Conservation (phyloP, 2,113 vertebrate species). For the Callithrix jacchus region DNA sequence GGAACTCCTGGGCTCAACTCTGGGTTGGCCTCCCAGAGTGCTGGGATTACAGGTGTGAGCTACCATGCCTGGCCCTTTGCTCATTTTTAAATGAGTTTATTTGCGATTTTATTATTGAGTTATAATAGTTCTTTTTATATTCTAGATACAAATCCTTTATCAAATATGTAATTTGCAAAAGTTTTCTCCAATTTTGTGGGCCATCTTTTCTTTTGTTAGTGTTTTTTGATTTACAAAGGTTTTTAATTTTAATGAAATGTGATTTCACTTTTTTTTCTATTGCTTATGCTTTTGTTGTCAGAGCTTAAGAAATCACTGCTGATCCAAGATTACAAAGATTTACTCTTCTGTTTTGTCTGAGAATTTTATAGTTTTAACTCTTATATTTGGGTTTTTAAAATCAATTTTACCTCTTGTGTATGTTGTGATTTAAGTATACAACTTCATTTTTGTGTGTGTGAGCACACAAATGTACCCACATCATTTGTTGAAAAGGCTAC, state of each 20-base stretch:
- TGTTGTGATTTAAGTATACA: not conserved
- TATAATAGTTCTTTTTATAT: not conserved
- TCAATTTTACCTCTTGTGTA: not conserved
- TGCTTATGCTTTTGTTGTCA: not conserved
- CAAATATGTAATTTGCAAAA: not conserved
- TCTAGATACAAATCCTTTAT: not conserved
- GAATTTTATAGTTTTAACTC: not conserved
- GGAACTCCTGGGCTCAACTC: too few relatives aligned
- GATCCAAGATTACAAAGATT: not conserved
- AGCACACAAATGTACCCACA: not conserved
- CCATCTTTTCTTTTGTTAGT: not conserved
- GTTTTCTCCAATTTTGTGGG: not conserved
- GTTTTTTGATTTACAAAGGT: not conserved
- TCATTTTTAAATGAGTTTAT: not conserved
- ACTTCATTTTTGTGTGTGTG: not conserved
- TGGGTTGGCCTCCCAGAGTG: too few relatives aligned
- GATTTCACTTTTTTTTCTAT: not conserved
- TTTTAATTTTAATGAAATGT: conserved; percentile 28
- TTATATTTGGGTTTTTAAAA: not conserved
- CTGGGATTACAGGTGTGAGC: too few relatives aligned
- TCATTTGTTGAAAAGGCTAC: not conserved
- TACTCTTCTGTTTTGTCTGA: not conserved
- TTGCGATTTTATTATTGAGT: not conserved
- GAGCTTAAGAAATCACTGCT: conserved; percentile 3
- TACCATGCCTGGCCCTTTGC: not conserved